These are phyloP conservation scores for Wiebesia pumilae DNA, from an alignment of 1,140 invertebrate genomes.

Conservation along the genomic window DNA sequence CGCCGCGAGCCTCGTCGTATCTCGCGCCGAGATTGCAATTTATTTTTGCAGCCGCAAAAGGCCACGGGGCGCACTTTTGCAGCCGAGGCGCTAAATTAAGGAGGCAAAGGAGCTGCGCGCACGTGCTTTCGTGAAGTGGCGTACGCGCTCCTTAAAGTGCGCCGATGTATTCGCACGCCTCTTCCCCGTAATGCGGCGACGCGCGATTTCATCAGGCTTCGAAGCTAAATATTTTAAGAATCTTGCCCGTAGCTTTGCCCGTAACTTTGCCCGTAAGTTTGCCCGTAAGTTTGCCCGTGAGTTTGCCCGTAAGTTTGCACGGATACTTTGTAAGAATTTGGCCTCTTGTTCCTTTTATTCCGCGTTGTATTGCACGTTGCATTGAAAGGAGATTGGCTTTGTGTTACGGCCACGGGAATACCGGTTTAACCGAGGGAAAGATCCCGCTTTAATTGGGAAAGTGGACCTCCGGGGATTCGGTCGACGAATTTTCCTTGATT, in stretches of 20 bases:
- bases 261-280: too few relatives aligned
- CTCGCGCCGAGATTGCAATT: conserved; percentile 23
- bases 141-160: too few relatives aligned
- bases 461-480: background rate
- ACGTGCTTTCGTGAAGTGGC: background rate
- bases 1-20: conserved; percentile 47
- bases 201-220: background rate
- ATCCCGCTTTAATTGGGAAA: background rate
- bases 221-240: background rate
- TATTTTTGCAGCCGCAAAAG: conserved; percentile 31
- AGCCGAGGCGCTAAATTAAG: conserved; percentile 30
- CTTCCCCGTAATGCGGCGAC: background rate
- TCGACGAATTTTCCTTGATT: background rate
- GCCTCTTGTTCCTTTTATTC: background rate
- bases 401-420: background rate
- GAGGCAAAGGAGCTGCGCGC: background rate
- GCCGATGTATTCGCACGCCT: background rate
- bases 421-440: background rate
- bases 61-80: background rate
- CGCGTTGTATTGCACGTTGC: background rate
- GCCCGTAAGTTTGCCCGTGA: too few relatives aligned
- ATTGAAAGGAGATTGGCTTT: background rate
- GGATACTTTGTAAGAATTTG: background rate
- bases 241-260: too few relatives aligned
- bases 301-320: background rate